Evolutionary conservation across 64 coral and sea anemone genomes (phyloP), one percentile per base, ranked within the genome.

Genomic region (Porites lutea): DNA sequence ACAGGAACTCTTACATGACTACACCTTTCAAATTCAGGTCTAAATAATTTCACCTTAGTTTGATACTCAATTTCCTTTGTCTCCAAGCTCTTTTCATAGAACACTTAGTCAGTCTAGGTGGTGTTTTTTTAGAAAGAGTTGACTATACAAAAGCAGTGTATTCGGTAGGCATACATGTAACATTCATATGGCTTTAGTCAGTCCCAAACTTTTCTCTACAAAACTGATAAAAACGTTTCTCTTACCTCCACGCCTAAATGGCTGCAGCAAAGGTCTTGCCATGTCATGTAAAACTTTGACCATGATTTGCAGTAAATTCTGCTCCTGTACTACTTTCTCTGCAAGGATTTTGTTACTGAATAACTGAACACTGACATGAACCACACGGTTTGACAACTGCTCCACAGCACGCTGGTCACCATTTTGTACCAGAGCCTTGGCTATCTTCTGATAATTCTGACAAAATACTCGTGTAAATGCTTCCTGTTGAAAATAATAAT

Each of bases 211-310:
- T 37, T 37, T 37, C 27, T 37, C 27, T 37, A 37, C 27, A 66
- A 3, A 63, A 64, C 65, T 13, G 12, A 65, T 66, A 44, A 74
- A 57, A 22, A n/a, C 48, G 74, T 21, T 57, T 60, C 47, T 13
- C 18, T 4, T 92, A 99, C 97, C 97, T 93, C 94, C 92, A 48
- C 88, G 65, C 65, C 86, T 82, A n/a, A 96, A 89, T 48, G 68
- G 82, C 52, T 87, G 59, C 16, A 99, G 81, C 16, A 94, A 71
- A n/a, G 91, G 88, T 7, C 91, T 96, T 53, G 93, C 91, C 97
- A 99, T 99, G 64, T 99, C 97, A 90, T 96, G 92, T 43, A 99
- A 77, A 19, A 99, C 97, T 73, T 94, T 99, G 15, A 99, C 97
- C 97, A 99, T 96, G 19, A 99, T 88, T 81, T 96, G 94, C 49